Evolutionary conservation across 1,140 invertebrate species (phyloP).

Genomic region (Sogatella furcifera): DNA sequence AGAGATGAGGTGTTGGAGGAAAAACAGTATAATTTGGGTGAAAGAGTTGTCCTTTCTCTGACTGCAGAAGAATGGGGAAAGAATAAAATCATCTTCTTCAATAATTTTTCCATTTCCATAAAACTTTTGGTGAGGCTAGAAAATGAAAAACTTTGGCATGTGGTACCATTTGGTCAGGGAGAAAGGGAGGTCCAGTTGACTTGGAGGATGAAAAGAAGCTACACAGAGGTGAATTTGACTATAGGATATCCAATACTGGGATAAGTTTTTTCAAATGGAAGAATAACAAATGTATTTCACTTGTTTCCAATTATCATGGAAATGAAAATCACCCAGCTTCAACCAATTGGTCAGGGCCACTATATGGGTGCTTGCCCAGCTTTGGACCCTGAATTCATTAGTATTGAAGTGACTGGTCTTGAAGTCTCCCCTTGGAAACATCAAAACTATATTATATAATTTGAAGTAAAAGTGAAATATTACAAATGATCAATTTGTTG

Average conservation of each 20-base stretch:
- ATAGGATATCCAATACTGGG: not conserved
- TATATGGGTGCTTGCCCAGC: no score
- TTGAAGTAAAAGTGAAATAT: no score
- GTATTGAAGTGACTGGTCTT: no score
- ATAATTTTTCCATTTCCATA: slow-evolving; percentile 15
- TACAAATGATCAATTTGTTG: no score
- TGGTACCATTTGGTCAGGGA: slow-evolving; percentile 8
- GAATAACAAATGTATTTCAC: not conserved
- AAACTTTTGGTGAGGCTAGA: slow-evolving; percentile 7
- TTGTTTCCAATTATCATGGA: not conserved
- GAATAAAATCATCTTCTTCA: slow-evolving; percentile 1
- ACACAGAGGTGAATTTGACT: not conserved
- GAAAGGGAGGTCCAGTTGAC: slow-evolving; percentile 3
- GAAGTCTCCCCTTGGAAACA: no score
- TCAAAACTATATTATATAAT: no score
- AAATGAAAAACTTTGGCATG: slow-evolving; percentile 9
- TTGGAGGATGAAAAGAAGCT: slow-evolving; percentile 19
- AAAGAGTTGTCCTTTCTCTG: slow-evolving; percentile 6
- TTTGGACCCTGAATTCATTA: no score
- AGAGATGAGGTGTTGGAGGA: not conserved
- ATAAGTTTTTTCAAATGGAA: not conserved
- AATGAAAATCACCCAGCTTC: slow-evolving; percentile 1
- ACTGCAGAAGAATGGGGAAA: not conserved
- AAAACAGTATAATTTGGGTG: not conserved
- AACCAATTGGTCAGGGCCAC: no score